Percentiles rank a stretch among this genome's conserved stretches.
Evolutionary conservation across 2,888 invertebrate species (phyloP).

Genomic region (Stramonita haemastoma): DNA sequence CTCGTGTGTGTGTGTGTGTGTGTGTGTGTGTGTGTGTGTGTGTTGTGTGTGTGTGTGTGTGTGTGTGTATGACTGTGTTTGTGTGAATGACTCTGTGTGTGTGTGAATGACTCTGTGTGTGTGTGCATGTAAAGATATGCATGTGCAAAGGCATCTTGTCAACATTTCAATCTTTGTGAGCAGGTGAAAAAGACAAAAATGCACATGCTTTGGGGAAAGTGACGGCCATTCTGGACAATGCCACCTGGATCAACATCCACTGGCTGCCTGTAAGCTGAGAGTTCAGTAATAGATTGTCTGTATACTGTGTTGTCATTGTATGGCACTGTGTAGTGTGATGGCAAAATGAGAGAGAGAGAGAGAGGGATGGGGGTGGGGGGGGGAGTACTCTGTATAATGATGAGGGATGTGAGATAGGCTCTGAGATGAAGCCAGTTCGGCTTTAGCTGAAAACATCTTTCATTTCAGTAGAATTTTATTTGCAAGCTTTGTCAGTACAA

Average conservation of each 20-base stretch:
- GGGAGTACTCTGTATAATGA: no score
- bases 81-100: not conserved
- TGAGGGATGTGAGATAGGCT: no score
- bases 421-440: no score
- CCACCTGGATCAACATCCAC: constrained; percentile 76
- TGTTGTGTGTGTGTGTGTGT: not conserved
- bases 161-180: constrained; percentile 36
- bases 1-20: not conserved
- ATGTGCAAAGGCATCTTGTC: not conserved
- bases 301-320: no score
- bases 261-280: constrained; percentile 69
- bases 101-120: not conserved
- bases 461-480: no score
- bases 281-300: no score
- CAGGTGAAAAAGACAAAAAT: constrained; percentile 74
- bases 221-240: constrained; percentile 71
- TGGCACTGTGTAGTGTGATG: not conserved
- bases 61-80: not conserved
- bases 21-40: not conserved
- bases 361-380: no score
- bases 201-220: constrained; percentile 67
- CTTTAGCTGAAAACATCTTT: no score
- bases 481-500: no score
- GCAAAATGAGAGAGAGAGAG: no score
- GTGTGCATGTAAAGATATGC: not conserved